A percentile compares a stretch with the other conserved stretches of the same genome.
phyloP scores from a whole-genome alignment of 2,888 invertebrate genomes.

The Nomada flava region DNA sequence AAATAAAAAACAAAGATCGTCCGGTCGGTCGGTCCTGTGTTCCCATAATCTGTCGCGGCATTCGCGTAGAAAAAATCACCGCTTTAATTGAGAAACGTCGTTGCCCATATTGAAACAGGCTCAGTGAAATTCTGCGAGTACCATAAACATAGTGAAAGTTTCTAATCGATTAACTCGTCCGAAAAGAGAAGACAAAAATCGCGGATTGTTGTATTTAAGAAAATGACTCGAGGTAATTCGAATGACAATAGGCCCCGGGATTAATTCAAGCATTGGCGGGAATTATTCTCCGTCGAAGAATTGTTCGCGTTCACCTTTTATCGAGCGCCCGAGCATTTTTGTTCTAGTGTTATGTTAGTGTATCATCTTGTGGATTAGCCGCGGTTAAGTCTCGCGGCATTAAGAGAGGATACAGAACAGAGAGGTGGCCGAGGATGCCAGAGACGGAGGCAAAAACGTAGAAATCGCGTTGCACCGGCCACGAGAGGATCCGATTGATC shows the following conservation, averaged over 20 bases:
- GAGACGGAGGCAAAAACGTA: constrained; percentile 45
- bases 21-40: background rate
- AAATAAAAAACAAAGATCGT: background rate
- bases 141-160: constrained; percentile 50
- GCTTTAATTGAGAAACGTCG: background rate
- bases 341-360: constrained; percentile 13
- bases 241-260: background rate
- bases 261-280: constrained; percentile 2
- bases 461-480: constrained; percentile 32
- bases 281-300: background rate
- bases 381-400: too few relatives aligned
- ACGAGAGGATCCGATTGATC: constrained; percentile 39
- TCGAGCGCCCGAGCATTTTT: background rate
- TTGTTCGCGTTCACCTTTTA: background rate
- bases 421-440: constrained; percentile 40
- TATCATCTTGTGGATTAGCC: background rate
- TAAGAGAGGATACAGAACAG: background rate
- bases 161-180: background rate
- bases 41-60: background rate
- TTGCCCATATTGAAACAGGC: constrained; percentile 50
- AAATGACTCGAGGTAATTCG: background rate
- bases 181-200: background rate
- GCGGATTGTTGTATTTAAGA: background rate
- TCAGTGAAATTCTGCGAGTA: constrained; percentile 36
- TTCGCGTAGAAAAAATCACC: background rate